Base-by-base conservation (phyloP, 2,113 vertebrate genomes). In the Natator depressus region DNA sequence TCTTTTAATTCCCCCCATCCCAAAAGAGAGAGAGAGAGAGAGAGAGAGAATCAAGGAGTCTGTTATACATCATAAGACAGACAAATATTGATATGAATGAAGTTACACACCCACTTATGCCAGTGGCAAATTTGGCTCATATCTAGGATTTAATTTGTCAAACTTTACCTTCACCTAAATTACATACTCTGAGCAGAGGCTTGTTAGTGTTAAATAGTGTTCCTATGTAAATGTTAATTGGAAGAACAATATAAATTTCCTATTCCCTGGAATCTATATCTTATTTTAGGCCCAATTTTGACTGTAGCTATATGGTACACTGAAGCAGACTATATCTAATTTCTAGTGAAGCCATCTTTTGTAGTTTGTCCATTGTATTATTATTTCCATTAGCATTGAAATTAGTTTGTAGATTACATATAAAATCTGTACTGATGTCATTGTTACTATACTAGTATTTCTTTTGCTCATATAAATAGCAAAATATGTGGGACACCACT, bases 171-270 rank as follows among this genome's bases (percentile, higher is more conserved):
- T 31, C 57, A 78, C 25, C n/a, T 86, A 78, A 93, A 47, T 3
- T 54, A 10, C 35, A 5, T 90, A 59, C 31, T 87, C 13, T 2
- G 78, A 94, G 46, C 22, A 79, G 12, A 81, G 89, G 35, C 35
- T 27, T 92, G 35, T 88, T 59, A 31, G 25, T 59, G 24, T 88
- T 84, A 57, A 93, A 84, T 82, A 91, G 55, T 90, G 80, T 62
- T 95, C 76, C 80, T 29, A 78, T 88, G 80, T 93, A 91, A 69
- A 95, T 86, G 80, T 90, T 90, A 91, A 89, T 84, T 87, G 76
- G 6, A 81, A 84, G 54, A 89, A 84, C 8, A 29, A 46, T 82
- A 8, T 93, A 89, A 92, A 91, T 84, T 49, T 51, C 25, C 55
- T 93, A 42, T 29, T 89, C 29, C 53, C 57, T 17, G 50, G 29